Base-by-base conservation (phyloP, 2,113 vertebrate species). In the Tringa solitaria region DNA sequence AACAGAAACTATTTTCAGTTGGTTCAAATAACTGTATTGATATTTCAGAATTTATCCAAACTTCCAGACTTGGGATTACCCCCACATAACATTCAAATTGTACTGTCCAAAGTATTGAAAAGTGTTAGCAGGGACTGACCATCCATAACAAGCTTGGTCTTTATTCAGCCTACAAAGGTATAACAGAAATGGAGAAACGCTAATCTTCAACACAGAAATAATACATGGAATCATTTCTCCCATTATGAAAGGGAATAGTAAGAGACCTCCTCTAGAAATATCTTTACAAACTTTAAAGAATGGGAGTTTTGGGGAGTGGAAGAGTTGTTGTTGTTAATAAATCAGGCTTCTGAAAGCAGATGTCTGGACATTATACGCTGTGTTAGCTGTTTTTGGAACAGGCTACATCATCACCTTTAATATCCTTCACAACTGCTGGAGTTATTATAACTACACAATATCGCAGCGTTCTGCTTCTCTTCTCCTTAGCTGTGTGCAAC, bases 241-340 rank as follows among this genome's bases (percentile, higher is more conserved):
- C 12, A 19, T 67, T 73, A 14, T 37, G 56, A 35, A 67, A 72
- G 6, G 6, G 4, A 75, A 26, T 33, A 68, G 45, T 50, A 77
- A 60, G 9, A 16, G 10, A 83, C 56, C 1, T n/a, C 2, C 12
- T 51, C 45, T 45, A 56, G 23, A 84, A 78, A 41, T 63, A 78
- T 8, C 8, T 81, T 75, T 45, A 61, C 8, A 64, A 46, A 75
- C 28, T 68, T 59, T 17, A 74, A 82, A 68, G 12, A 93, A 27
- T 1, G 2, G 4, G 10, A 1, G 2, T 9, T 21, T 21, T 5
- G 5, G 17, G 28, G 4, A 46, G 5, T 4, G 6, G 7, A 70
- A 53, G 11, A 3, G 12, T 35, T 18, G 5, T 26, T 78, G 20
- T 53, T 73, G 12, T 35, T 87, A 56, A 79, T 60, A 85, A 54